These are phyloP conservation scores for Fregata magnificens DNA, from an alignment of 2,113 vertebrate genomes.

Conservation along the genomic window DNA sequence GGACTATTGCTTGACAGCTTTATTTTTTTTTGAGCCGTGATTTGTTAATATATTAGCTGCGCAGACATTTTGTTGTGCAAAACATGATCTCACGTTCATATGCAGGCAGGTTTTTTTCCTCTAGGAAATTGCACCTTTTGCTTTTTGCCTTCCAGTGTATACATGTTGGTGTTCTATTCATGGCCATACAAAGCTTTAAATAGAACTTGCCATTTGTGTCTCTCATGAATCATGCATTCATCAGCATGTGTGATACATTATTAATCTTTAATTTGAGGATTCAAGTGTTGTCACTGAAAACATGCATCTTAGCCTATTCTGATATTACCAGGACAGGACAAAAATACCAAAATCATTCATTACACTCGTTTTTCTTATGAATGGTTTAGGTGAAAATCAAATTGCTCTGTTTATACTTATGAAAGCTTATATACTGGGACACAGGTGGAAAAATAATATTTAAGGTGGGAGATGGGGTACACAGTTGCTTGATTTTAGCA, in stretches of 20 bases:
- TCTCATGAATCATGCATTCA: constrained; percentile 54
- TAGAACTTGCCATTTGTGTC: constrained; percentile 2
- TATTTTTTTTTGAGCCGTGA: background rate
- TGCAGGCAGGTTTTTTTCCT: background rate
- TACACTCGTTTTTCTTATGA: background rate
- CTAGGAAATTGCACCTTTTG: background rate
- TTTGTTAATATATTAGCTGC: background rate
- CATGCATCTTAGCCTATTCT: background rate
- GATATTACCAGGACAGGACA: background rate
- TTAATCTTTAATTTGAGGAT: constrained; percentile 41
- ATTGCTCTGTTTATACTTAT: background rate
- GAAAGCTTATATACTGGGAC: background rate
- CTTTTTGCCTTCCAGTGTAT: background rate
- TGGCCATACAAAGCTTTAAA: background rate
- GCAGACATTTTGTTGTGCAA: background rate
- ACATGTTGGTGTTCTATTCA: background rate
- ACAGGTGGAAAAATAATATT: background rate
- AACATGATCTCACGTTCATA: background rate
- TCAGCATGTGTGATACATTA: constrained; percentile 9
- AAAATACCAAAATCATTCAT: background rate
- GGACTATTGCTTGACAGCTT: background rate
- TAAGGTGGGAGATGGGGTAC: background rate
- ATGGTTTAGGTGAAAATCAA: background rate
- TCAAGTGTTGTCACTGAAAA: background rate
- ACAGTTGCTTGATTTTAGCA: background rate